These are phyloP conservation scores for Carassius carassius DNA, from an alignment of 2,113 vertebrate genomes.

Conservation along the genomic window DNA sequence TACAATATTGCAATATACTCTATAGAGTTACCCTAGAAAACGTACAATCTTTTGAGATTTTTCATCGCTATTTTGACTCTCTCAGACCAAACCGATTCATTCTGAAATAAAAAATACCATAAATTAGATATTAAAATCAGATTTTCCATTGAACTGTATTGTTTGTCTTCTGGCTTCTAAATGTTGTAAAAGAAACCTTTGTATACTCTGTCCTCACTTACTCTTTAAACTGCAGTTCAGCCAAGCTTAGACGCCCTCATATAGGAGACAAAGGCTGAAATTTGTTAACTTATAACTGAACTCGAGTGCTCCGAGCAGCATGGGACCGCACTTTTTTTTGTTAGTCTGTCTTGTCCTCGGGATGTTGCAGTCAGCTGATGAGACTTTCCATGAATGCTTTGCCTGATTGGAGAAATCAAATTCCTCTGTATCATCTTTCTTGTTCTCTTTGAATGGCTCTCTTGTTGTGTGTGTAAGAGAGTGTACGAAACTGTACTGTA, in stretches of 20 bases:
- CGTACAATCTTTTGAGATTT: too few species aligned
- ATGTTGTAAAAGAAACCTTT: conserved; percentile 6
- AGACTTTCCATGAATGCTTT: conserved; percentile 17
- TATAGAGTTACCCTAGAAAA: not conserved
- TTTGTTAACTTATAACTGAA: conserved; percentile 22
- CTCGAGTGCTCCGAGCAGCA: not conserved
- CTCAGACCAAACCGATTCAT: not conserved
- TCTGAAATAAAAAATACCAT: not conserved
- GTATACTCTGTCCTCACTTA: conserved; percentile 1
- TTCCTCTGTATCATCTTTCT: not conserved
- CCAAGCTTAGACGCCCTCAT: not conserved
- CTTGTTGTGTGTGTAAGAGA: not conserved
- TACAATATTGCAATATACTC: not conserved
- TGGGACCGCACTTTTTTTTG: conserved; percentile 1
- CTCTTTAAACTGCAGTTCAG: not conserved
- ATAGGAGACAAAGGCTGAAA: not conserved
- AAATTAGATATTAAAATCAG: not conserved
- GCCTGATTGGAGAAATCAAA: not conserved
- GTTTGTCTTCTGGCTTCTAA: not conserved
- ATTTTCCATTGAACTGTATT: not conserved
- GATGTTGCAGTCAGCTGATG: not conserved
- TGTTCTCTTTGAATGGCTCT: not conserved
- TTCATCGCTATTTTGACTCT: not conserved
- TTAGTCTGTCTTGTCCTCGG: not conserved
- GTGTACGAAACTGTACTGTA: not conserved